A percentile compares a stretch with the other conserved stretches of the same genome.
phyloP scores from a whole-genome alignment of 2,113 vertebrate species.

The Tragelaphus scriptus region DNA sequence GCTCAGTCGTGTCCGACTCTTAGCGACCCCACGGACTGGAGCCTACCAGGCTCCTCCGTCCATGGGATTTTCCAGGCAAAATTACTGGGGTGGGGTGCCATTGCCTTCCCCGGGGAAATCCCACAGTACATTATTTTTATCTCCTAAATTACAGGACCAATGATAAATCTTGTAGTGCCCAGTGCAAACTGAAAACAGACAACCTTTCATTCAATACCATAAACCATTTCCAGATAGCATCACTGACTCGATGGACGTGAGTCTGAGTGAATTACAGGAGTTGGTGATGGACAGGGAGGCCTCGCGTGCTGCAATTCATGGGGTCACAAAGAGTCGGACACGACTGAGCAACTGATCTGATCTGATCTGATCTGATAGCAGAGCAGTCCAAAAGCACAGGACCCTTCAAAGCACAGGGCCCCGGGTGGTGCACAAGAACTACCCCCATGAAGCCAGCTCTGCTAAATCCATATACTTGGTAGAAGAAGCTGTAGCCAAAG shows the following conservation, averaged over 20 bases:
- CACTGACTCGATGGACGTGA: too few relatives aligned
- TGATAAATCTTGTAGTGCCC: background rate
- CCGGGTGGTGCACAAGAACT: fast-evolving
- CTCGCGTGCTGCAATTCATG: too few relatives aligned
- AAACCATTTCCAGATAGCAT: background rate
- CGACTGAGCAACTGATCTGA: too few relatives aligned
- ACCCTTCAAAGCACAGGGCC: background rate
- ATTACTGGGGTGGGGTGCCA: too few relatives aligned
- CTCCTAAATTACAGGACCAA: background rate
- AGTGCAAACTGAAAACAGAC: background rate
- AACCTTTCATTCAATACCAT: background rate
- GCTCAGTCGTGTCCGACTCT: too few relatives aligned
- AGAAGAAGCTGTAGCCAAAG: background rate
- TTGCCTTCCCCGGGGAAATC: too few relatives aligned
- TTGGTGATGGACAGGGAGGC: too few relatives aligned
- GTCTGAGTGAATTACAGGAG: too few relatives aligned
- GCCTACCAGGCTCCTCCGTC: too few relatives aligned
- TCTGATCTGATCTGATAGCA: background rate
- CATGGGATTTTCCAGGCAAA: too few relatives aligned
- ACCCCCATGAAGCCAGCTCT: background rate
- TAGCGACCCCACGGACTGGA: too few relatives aligned
- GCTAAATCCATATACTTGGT: background rate
- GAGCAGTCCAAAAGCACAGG: background rate
- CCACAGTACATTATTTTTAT: background rate
- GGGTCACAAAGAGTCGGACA: too few relatives aligned